Base-by-base conservation (phyloP, 2,797 vertebrate genomes). In the Aeoliscus strigatus region DNA sequence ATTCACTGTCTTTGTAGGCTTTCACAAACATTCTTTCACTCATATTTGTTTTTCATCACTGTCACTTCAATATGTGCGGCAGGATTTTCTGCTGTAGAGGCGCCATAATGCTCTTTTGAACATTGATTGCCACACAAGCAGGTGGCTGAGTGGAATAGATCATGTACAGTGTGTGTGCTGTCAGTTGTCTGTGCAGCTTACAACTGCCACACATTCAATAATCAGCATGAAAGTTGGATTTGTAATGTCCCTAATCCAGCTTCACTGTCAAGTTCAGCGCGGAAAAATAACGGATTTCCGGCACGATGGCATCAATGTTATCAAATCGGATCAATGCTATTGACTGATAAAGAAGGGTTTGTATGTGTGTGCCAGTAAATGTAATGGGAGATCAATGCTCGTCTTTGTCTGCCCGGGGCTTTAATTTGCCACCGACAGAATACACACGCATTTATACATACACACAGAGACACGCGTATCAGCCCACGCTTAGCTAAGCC, bases 351-450 rank as follows among this genome's bases (percentile, higher is more conserved):
- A 61, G 32, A 67, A 51, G 36, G 14, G 30, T 58, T 52, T 63
- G 44, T 58, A 21, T 31, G 15, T 62, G 63, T 46, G 60, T 17
- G 10, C 16, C 35, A 39, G 57, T 51, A 54, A 77, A 67, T 75
- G 64, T 70, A 79, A 79, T 58, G 73, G 60, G 46, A 60, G 76
- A 86, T 86, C 82, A 72, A 83, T 84, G 67, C 64, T 60, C 66
- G 60, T 79, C 58, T 60, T 84, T 68, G 58, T 65, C 60, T 61
- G 39, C 39, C 44, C 27, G 33, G 63, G 34, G n/a, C n/a, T n/a
- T n/a, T n/a, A n/a, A n/a, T n/a, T n/a, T n/a, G n/a, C n/a, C n/a
- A n/a, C n/a, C n/a, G n/a, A n/a, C n/a, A n/a, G n/a, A 23, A 8
- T 12, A 42, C 34, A 40, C 39, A 60, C 26, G 43, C 18, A 38